A percentile compares a stretch with the other conserved stretches of the same genome.
phyloP scores from a whole-genome alignment of 2,888 invertebrate genomes.

The Poecilus cupreus region DNA sequence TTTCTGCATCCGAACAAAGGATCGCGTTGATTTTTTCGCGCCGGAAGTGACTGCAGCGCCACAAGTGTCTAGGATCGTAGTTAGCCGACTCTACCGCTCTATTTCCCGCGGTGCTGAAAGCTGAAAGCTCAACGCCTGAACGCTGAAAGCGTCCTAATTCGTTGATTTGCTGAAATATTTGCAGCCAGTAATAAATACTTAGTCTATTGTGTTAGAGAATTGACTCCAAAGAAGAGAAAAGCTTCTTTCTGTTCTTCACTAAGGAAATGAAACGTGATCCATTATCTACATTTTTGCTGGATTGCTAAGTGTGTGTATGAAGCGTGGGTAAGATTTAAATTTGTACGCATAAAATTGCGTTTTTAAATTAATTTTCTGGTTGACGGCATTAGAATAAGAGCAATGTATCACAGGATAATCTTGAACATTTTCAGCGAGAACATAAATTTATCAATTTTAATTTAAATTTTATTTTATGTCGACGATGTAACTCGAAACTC shows the following conservation, averaged over 20 bases:
- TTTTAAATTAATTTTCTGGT: slow-evolving; percentile 3
- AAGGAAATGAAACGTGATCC: no score
- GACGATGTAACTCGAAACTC: background rate
- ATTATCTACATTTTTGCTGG: background rate
- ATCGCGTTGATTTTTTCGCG: slow-evolving; percentile 2
- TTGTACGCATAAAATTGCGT: background rate
- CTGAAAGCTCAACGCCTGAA: background rate
- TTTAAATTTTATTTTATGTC: slow-evolving; percentile 28
- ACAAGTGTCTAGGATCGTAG: slow-evolving; percentile 41
- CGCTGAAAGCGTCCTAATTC: slow-evolving; percentile 32
- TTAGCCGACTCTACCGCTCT: slow-evolving; percentile 9
- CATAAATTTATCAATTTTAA: slow-evolving; percentile 35
- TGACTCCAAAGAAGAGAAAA: background rate
- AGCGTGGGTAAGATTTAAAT: background rate
- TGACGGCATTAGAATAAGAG: background rate
- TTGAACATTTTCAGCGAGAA: background rate
- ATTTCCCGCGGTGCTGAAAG: background rate
- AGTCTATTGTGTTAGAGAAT: background rate
- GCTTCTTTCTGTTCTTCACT: background rate
- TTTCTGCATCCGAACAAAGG: slow-evolving; percentile 17
- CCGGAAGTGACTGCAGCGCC: slow-evolving; percentile 26
- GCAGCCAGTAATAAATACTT: slow-evolving; percentile 1
- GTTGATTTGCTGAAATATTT: slow-evolving; percentile 35
- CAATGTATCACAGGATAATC: slow-evolving; percentile 16
- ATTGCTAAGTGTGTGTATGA: background rate